A percentile compares a stretch with the other conserved stretches of the same genome.
These are phyloP conservation scores for Hepsetus odoe DNA, from an alignment of 2,113 vertebrate species.

Conservation along the genomic window DNA sequence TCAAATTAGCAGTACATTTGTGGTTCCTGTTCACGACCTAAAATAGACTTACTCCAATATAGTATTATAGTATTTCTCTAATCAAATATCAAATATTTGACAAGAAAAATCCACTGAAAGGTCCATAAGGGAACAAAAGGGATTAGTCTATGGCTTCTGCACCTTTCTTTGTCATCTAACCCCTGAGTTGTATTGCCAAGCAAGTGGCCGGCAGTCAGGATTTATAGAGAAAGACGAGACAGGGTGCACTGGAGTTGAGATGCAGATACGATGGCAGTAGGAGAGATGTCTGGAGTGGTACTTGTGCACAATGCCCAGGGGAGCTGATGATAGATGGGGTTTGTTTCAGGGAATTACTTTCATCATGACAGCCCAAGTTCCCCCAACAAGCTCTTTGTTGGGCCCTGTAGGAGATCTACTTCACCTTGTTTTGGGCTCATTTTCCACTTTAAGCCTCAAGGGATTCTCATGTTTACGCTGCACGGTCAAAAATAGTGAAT, in stretches of 20 bases:
- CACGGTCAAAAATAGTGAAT: background rate
- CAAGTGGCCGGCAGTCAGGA: background rate
- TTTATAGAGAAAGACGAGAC: background rate
- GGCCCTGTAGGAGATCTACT: background rate
- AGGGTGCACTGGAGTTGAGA: slow-evolving; percentile 17
- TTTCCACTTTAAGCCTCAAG: background rate
- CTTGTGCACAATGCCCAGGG: slow-evolving; percentile 18
- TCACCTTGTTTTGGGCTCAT: background rate
- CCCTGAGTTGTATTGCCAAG: background rate
- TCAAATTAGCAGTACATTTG: background rate
- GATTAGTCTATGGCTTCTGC: too few species aligned
- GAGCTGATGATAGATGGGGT: slow-evolving; percentile 50
- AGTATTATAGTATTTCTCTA: background rate
- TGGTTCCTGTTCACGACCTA: background rate
- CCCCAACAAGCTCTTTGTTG: slow-evolving; percentile 18
- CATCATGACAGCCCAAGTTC: slow-evolving; percentile 41
- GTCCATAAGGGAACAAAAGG: too few species aligned
- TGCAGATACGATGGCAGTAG: slow-evolving; percentile 9
- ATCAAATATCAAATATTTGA: background rate
- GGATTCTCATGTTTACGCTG: background rate
- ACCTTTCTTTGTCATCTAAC: background rate
- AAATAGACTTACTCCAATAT: background rate
- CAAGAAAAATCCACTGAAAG: too few species aligned
- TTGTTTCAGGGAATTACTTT: slow-evolving; percentile 56
- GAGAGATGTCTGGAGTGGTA: slow-evolving; percentile 2